phyloP scores from a whole-genome alignment of 2,888 invertebrate species.

The Pardosa pseudoannulata region DNA sequence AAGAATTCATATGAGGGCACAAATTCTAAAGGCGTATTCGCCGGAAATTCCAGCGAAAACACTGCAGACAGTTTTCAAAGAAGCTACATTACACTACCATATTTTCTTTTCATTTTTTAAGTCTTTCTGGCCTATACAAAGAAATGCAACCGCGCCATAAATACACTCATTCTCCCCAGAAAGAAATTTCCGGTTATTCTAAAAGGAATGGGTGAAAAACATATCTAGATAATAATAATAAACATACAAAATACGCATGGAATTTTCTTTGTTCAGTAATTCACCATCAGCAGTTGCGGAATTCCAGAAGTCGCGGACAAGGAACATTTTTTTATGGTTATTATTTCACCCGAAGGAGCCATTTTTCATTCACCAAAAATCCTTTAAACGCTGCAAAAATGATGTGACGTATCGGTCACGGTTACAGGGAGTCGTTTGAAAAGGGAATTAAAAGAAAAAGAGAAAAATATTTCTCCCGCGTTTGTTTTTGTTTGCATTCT shows the following conservation, averaged over 20 bases:
- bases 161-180: background rate
- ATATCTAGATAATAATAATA: background rate
- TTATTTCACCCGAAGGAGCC: background rate
- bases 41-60: too few species aligned
- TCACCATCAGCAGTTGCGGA: background rate
- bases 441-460: background rate
- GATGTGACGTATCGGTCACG: constrained; percentile 13
- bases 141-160: background rate
- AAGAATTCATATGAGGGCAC: too few species aligned
- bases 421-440: background rate
- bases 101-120: background rate
- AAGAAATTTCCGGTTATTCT: constrained; percentile 16
- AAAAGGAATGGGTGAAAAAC: background rate
- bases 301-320: background rate
- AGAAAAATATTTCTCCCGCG: too few species aligned
- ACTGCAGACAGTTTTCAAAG: background rate
- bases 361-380: background rate
- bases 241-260: background rate
- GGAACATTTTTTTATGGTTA: background rate
- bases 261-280: constrained; percentile 16
- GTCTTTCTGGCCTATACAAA: background rate
- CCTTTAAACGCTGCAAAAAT: constrained; percentile 6
- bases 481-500: too few species aligned
- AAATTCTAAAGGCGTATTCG: too few species aligned
- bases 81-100: background rate